Evolutionary conservation across 2,888 invertebrate genomes (phyloP).

Genomic region (Acanthosoma haemorrhoidale): DNA sequence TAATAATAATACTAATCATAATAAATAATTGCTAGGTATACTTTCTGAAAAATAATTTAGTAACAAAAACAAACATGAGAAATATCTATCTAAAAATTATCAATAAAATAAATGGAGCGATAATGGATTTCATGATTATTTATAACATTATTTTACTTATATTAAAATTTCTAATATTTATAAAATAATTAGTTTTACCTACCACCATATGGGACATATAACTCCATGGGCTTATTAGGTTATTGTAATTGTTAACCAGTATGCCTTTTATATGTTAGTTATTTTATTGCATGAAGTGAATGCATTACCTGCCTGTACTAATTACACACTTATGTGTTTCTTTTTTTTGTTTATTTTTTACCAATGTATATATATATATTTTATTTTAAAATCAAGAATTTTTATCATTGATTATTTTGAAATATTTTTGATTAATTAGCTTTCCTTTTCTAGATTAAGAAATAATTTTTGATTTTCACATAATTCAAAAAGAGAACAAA

Average conservation of each 20-base stretch:
- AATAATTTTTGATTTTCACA: no score
- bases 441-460: no score
- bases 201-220: background rate
- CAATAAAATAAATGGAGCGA: background rate
- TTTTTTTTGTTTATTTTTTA: background rate
- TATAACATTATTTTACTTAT: background rate
- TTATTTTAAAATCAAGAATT: background rate
- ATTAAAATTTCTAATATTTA: background rate
- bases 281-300: background rate
- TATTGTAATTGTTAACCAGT: background rate
- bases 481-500: no score
- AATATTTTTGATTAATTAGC: no score
- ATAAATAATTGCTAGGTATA: no score
- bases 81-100: no score
- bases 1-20: no score
- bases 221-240: background rate
- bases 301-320: background rate
- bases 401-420: background rate
- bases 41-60: no score
- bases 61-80: no score
- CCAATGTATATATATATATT: constrained; percentile 5
- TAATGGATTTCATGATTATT: background rate
- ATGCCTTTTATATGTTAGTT: background rate
- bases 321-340: background rate
- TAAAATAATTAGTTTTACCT: background rate